Conservation (phyloP, 2,888 invertebrate genomes). For the Euproctis similis region DNA sequence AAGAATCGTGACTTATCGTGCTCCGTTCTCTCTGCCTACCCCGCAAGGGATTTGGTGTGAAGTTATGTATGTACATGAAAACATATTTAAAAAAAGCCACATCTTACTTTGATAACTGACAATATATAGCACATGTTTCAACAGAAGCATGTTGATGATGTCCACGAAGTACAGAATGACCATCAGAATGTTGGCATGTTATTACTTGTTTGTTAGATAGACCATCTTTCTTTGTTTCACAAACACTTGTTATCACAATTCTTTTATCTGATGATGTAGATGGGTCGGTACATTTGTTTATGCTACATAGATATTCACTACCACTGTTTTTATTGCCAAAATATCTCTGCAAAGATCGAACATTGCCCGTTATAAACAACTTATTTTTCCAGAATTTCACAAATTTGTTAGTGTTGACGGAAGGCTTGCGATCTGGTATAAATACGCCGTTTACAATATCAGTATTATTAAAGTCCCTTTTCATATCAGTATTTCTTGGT, state of each 20-base stretch:
- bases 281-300: conserved; percentile 44
- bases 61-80: too few relatives aligned
- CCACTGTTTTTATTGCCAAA: conserved; percentile 53
- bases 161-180: conserved; percentile 60
- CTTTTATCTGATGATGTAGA: conserved; percentile 48
- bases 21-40: too few relatives aligned
- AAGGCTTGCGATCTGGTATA: conserved; percentile 53
- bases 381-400: conserved; percentile 70
- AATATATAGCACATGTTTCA: conserved; percentile 68
- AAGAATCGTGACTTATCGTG: too few relatives aligned
- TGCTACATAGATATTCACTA: conserved; percentile 47
- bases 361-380: conserved; percentile 61
- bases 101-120: conserved; percentile 65
- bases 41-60: too few relatives aligned
- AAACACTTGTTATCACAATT: conserved; percentile 25
- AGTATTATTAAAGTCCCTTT: conserved; percentile 56
- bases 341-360: conserved; percentile 61
- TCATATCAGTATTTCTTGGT: conserved; percentile 60
- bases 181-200: conserved; percentile 62
- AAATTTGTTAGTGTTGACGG: conserved; percentile 58
- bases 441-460: conserved; percentile 62
- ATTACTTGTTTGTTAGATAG: conserved; percentile 42
- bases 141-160: conserved; percentile 62
- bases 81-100: not conserved
- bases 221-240: conserved; percentile 45